These are phyloP conservation scores for Eulemur rubriventer DNA, from an alignment of 2,797 vertebrate genomes.

Conservation along the genomic window DNA sequence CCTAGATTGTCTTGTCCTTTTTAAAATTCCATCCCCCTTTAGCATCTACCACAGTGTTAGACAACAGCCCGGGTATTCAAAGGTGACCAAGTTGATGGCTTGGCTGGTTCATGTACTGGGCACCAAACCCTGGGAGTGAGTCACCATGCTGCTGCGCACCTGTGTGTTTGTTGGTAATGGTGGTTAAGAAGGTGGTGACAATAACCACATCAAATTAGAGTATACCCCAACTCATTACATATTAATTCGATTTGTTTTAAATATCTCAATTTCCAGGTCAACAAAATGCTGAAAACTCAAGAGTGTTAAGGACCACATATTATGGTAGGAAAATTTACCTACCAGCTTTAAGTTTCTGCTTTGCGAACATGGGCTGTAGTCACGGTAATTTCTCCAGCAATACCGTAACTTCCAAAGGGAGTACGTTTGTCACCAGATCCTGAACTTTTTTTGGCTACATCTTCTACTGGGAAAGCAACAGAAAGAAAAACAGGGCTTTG, in stretches of 20 bases:
- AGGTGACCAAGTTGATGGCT: background rate
- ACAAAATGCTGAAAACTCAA: background rate
- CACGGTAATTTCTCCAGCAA: constrained; percentile 67
- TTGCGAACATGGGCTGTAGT: constrained; percentile 61
- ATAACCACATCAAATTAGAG: background rate
- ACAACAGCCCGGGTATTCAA: background rate
- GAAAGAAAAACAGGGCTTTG: constrained; percentile 63
- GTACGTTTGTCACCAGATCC: constrained; percentile 68
- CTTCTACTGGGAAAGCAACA: constrained; percentile 78
- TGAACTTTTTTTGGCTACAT: constrained; percentile 67
- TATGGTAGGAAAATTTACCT: constrained; percentile 50
- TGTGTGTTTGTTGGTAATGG: background rate
- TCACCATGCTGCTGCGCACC: no score
- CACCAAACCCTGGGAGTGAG: background rate
- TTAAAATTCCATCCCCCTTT: background rate
- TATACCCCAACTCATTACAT: background rate
- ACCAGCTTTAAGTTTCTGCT: constrained; percentile 61
- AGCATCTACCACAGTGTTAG: background rate
- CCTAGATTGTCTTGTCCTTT: background rate
- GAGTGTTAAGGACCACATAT: background rate
- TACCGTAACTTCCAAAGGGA: constrained; percentile 67
- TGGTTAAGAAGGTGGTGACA: background rate
- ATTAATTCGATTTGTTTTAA: background rate
- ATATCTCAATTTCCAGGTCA: constrained; percentile 3
- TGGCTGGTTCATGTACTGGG: background rate